Evolutionary conservation across 2,797 vertebrate species (phyloP), one percentile per base, ranked within the genome.

Genomic region (Alcedo quadribrachys): DNA sequence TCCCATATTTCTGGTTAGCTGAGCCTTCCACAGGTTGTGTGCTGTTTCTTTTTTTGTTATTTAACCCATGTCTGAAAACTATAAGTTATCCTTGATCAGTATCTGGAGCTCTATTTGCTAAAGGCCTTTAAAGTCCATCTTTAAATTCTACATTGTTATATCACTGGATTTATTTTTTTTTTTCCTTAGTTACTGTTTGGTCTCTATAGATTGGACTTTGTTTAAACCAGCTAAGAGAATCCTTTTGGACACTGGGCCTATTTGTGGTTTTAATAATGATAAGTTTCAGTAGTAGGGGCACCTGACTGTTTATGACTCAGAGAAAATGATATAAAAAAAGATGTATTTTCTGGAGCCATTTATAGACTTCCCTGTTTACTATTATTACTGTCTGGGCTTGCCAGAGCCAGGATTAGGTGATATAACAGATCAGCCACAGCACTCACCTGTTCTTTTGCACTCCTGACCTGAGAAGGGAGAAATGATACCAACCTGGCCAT

Each of bases 251-350:
- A 93, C 85, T 88, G 95, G 95, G 81, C 85, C 93, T 92, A 75
- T 98, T 97, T 97, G 98, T 78, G 97, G 98, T 98, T 98, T 95
- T 97, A 97, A 97, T 98, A 98, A 98, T 98, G 95, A 97, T 97
- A 98, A 93, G 95, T 98, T 98, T 97, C 97, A 96, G 96, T 95
- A 97, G 96, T 88, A 95, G 95, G 97, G 98, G 98, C 97, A 97
- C 98, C 98, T 96, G 98, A 97, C 98, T 96, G 97, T 93, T 97
- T 97, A 96, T 67, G 21, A 96, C 92, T 96, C 94, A 95, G 96
- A 97, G 83, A 96, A 95, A 96, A 86, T 83, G 78, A 67, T 95
- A 96, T 96, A 95, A 96, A 97, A 97, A 93, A 97, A 96, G 95
- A 96, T 96, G 95, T 96, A n/a, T 20, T 90, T 96, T 97, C 92